Base-by-base conservation (phyloP, 92 coral and sea anemone genomes). In the Phymanthus crucifer region DNA sequence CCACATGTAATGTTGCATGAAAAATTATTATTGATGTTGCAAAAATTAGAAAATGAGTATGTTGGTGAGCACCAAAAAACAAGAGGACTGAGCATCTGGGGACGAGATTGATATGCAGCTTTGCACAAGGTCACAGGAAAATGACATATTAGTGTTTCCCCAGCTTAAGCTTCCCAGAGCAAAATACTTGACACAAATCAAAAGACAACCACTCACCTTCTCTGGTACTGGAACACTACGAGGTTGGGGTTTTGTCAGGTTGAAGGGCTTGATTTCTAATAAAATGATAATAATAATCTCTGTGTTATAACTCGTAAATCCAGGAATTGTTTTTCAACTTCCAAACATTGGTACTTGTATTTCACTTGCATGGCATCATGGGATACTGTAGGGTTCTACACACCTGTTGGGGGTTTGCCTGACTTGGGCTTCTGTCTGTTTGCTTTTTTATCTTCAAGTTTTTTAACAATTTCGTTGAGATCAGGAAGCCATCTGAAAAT, bases 201-300 rank as follows among this genome's bases (percentile, higher is more conserved):
- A 54, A 14, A 19, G n/a, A 7, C 27, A 54, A 1, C 6, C 1
- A 67, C 77, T 74, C 29, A 95, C 99, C 94, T 86, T 86, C 37
- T 89, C 99, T 77, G 99, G 99, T 87, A 93, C 69, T 45, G 98
- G 99, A 75, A 95, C 92, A 80, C 95, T 95, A 56, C 99, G 79
- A 64, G 99, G 98, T 32, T 89, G 87, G 10, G 99, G 99, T 50
- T 85, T 90, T 65, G 99, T 95, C 64, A 95, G 77, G 48, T 93
- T 93, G 78, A 95, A 95, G 56, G 99, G 99, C 85, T 93, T 93
- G 34, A 90, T 78, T 64, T 95, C 99, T 95, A 79, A 12, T 67
- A 32, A 40, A 32, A 40, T 10, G 16, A 29, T 52, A 32, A 71
- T 10, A 7, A 29, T 52, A 50, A 47, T 17, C 1, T 24, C 17